Conservation (phyloP, 2,888 invertebrate genomes). For the Spilosoma lubricipeda region DNA sequence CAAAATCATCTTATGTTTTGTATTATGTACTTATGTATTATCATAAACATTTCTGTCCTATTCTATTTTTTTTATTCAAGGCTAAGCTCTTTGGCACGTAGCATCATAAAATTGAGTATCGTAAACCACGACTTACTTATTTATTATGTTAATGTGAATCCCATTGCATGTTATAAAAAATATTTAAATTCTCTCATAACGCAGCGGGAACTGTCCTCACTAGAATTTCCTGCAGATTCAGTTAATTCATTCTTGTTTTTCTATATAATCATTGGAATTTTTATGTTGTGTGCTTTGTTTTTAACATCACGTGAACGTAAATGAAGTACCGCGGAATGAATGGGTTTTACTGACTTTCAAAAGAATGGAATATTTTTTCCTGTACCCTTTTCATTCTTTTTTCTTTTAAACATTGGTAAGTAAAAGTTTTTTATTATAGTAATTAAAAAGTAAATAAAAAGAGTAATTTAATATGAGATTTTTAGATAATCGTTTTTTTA, state of each 20-base stretch:
- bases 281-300: constrained; percentile 29
- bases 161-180: constrained; percentile 23
- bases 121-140: constrained; percentile 17
- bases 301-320: constrained; percentile 19
- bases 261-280: constrained; percentile 22
- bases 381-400: neutral
- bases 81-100: neutral
- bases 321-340: neutral
- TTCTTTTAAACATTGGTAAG: neutral
- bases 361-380: neutral
- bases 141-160: constrained; percentile 18
- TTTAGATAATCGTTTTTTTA: no score
- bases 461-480: no score
- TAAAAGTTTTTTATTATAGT: neutral
- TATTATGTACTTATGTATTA: no score
- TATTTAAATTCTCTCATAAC: constrained; percentile 17
- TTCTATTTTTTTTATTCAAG: no score
- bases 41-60: no score
- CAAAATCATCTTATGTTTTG: no score
- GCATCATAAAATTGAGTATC: neutral
- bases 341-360: neutral
- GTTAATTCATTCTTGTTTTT: constrained; percentile 29
- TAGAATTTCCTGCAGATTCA: constrained; percentile 31
- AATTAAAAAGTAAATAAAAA: neutral
- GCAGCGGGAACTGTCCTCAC: constrained; percentile 25